Evolutionary conservation across 2,888 invertebrate genomes (phyloP), one percentile per base, ranked within the genome.

Genomic region (Agriopis aurantiaria): DNA sequence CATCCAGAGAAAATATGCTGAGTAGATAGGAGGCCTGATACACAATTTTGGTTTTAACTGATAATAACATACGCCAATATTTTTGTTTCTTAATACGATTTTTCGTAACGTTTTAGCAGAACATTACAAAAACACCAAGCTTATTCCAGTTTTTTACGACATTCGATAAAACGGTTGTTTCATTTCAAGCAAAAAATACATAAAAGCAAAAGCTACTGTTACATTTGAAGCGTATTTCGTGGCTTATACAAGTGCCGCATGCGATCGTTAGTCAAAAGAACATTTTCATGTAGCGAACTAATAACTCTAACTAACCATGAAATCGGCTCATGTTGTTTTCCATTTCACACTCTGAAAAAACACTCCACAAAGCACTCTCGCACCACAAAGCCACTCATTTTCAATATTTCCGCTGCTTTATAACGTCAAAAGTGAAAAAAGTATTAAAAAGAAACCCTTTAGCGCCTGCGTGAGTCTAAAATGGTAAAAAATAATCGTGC

Each of bases 251-350:
- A 68, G 69, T 72, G 69, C 74, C 72, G 71, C 75, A 77, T 72
- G 75, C 75, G 68, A 71, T 69, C 71, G 71, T 75, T 72, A 74
- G 59, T 75, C 72, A 73, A 66, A 66, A 68, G 61, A 72, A 71
- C 64, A 68, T 71, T 82, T 85, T 85, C 83, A 86, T 85, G 86
- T 84, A 81, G 81, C 75, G 82, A 84, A 83, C 86, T 85, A 86
- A 83, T 85, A 85, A 84, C 85, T 82, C 83, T 88, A 91, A 92
- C 92, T 88, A 91, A 93, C 93, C 93, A 92, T 93, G 91, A 92
- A 93, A 93, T 91, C 86, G 87, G 84, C 84, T 91, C 91, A 91
- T 93, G 88, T 90, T 67, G 65, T 88, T 89, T 87, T 86, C 89
- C 91, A 91, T 92, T 90, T 90, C 91, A 88, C 91, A 89, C 87